A percentile compares a stretch with the other conserved stretches of the same genome.
These are phyloP conservation scores for Dendrolimus pini DNA, from an alignment of 2,888 invertebrate genomes.

Conservation along the genomic window DNA sequence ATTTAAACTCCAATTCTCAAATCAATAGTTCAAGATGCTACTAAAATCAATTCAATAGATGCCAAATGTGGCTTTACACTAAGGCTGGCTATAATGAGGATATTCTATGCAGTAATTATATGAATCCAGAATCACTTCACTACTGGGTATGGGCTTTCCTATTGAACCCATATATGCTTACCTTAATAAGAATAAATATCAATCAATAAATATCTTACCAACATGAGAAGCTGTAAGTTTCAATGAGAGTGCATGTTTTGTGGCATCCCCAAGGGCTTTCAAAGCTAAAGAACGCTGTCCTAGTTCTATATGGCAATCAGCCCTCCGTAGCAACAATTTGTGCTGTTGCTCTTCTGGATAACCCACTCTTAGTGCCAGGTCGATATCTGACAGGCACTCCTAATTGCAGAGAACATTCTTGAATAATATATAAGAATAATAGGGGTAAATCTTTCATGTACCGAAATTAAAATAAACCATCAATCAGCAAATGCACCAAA, in stretches of 20 bases:
- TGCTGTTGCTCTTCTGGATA: slow-evolving; percentile 79
- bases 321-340: slow-evolving; percentile 81
- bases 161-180: too few relatives aligned
- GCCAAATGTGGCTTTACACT: too few relatives aligned
- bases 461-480: background rate
- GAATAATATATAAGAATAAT: background rate
- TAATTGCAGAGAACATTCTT: slow-evolving; percentile 21
- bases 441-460: background rate
- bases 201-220: slow-evolving; percentile 25
- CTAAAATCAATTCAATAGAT: too few relatives aligned
- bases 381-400: slow-evolving; percentile 80
- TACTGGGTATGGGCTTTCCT: too few relatives aligned
- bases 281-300: slow-evolving; percentile 49
- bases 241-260: slow-evolving; percentile 24
- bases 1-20: too few relatives aligned
- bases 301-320: slow-evolving; percentile 79
- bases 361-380: slow-evolving; percentile 74
- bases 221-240: slow-evolving; percentile 26
- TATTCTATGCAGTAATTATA: too few relatives aligned
- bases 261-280: slow-evolving; percentile 32
- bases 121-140: too few relatives aligned
- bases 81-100: too few relatives aligned
- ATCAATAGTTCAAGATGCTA: too few relatives aligned
- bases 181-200: background rate
- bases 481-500: too few relatives aligned